These are phyloP conservation scores for Drosophila yooni DNA, from an alignment of 2,888 invertebrate genomes.

Conservation along the genomic window DNA sequence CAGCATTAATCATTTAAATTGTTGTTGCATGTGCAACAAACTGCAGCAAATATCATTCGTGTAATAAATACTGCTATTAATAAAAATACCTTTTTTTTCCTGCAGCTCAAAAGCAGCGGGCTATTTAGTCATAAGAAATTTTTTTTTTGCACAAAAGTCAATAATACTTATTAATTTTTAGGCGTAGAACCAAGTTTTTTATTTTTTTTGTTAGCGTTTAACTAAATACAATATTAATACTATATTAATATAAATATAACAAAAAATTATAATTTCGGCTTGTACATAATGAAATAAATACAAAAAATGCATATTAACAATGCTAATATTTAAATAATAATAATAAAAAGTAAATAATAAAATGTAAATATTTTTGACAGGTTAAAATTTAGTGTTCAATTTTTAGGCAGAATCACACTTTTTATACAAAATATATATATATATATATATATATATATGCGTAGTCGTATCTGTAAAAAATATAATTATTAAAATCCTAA, in stretches of 20 bases:
- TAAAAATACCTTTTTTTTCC: constrained; percentile 40
- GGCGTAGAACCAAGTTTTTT: constrained; percentile 33
- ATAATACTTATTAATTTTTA: constrained; percentile 67
- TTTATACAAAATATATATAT: constrained; percentile 19
- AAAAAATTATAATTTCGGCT: constrained; percentile 25
- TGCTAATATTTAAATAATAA: constrained; percentile 28
- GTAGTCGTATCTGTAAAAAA: constrained; percentile 54
- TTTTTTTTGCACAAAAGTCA: constrained; percentile 47
- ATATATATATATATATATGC: neutral
- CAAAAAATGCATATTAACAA: constrained; percentile 34
- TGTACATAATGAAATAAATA: constrained; percentile 49
- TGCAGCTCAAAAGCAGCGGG: constrained; percentile 50
- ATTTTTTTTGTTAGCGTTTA: constrained; percentile 42
- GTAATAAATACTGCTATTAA: constrained; percentile 44
- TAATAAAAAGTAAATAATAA: constrained; percentile 7
- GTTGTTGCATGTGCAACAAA: constrained; percentile 16
- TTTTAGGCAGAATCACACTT: constrained; percentile 53
- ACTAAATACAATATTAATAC: constrained; percentile 18
- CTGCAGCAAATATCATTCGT: constrained; percentile 54
- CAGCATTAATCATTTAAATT: constrained; percentile 8
- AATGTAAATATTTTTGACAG: constrained; percentile 42
- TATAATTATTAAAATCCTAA: constrained; percentile 23
- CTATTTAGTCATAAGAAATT: constrained; percentile 39
- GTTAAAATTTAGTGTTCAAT: constrained; percentile 45
- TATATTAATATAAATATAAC: constrained; percentile 13